Percentiles rank a stretch among this genome's conserved stretches.
Conservation (phyloP, 2,113 vertebrate genomes). For the Antennarius striatus region DNA sequence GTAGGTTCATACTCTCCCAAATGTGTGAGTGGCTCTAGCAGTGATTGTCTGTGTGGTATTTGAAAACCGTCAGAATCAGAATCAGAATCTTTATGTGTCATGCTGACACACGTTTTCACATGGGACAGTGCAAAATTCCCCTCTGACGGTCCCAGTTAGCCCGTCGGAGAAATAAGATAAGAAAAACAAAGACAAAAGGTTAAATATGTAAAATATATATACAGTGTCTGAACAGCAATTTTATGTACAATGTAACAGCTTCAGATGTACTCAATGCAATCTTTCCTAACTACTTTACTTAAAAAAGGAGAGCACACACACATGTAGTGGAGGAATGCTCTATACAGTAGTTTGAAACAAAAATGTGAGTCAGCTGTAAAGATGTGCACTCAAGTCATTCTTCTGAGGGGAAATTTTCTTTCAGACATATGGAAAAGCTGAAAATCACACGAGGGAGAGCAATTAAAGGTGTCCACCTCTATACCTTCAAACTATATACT, state of each 20-base stretch:
- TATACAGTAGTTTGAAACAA: too few species aligned
- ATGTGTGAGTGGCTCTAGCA: slow-evolving; percentile 1
- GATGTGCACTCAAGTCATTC: too few species aligned
- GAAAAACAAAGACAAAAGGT: too few species aligned
- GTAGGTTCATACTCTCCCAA: slow-evolving; percentile 19
- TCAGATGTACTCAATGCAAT: slow-evolving; percentile 13
- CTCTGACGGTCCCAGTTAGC: too few species aligned
- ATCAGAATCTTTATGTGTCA: too few species aligned
- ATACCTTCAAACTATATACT: slow-evolving; percentile 3
- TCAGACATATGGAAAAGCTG: slow-evolving; percentile 41
- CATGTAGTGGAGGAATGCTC: slow-evolving; percentile 20
- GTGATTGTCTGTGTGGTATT: slow-evolving; percentile 12
- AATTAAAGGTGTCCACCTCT: slow-evolving; percentile 26
- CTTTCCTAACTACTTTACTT: slow-evolving; percentile 10
- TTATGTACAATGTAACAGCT: too few species aligned
- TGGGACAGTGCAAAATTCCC: too few species aligned
- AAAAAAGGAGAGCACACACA: slow-evolving; percentile 10
- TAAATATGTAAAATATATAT: too few species aligned
- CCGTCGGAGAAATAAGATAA: too few species aligned
- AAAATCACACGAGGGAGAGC: neutral
- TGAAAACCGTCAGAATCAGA: slow-evolving; percentile 20
- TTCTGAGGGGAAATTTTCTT: slow-evolving; percentile 9
- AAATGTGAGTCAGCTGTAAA: too few species aligned
- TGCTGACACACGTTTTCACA: too few species aligned
- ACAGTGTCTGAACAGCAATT: too few species aligned